phyloP scores from a whole-genome alignment of 2,888 invertebrate species.

The Aleiodes testaceus region DNA sequence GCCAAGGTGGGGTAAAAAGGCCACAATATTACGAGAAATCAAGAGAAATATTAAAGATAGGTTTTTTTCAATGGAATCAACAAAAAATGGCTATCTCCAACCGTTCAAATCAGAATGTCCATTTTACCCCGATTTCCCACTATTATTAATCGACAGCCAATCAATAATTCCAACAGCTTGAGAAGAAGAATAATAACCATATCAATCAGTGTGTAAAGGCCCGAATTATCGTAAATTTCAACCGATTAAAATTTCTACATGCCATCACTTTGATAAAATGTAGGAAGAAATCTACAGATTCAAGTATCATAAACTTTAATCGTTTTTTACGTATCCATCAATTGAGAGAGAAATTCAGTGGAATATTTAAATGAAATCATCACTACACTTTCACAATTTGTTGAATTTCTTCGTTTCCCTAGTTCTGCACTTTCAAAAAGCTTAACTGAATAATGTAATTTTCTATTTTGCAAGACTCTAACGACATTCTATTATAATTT shows the following conservation, averaged over 20 bases:
- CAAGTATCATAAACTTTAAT: not conserved
- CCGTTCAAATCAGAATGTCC: too few relatives aligned
- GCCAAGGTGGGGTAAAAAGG: too few relatives aligned
- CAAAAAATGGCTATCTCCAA: too few relatives aligned
- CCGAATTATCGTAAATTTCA: slow-evolving; percentile 11
- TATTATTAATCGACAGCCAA: slow-evolving; percentile 21
- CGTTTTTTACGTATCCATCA: not conserved
- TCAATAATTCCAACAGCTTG: slow-evolving; percentile 22
- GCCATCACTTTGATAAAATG: not conserved
- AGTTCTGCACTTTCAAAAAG: too few relatives aligned
- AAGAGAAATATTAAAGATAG: too few relatives aligned
- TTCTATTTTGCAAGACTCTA: too few relatives aligned
- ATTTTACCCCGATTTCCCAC: too few relatives aligned
- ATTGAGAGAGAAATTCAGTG: slow-evolving; percentile 10
- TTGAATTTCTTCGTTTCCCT: not conserved
- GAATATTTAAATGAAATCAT: slow-evolving; percentile 6
- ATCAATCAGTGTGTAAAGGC: not conserved
- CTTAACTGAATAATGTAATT: too few relatives aligned
- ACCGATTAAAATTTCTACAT: not conserved
- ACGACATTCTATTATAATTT: too few relatives aligned
- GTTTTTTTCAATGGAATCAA: too few relatives aligned
- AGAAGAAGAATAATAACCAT: not conserved
- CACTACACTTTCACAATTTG: slow-evolving; percentile 4
- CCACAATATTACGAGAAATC: too few relatives aligned
- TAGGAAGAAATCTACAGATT: slow-evolving; percentile 2